phyloP scores from a whole-genome alignment of 2,113 vertebrate genomes.

The Caretta caretta region DNA sequence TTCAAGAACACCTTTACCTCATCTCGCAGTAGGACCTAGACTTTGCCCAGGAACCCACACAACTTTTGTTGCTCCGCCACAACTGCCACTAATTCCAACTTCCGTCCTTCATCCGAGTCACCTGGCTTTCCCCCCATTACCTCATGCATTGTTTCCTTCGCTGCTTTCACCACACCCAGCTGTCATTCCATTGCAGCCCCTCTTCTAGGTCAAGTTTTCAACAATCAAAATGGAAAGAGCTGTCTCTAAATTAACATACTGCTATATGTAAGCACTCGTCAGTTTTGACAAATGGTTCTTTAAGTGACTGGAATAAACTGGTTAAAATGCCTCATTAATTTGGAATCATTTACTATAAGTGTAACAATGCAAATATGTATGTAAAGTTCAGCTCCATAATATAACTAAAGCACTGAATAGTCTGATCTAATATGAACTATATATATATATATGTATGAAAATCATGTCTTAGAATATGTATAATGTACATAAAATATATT shows the following conservation, averaged over 20 bases:
- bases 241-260: background rate
- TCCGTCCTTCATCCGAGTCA: conserved; percentile 78
- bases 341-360: conserved; percentile 70
- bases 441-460: conserved; percentile 61
- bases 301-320: conserved; percentile 1
- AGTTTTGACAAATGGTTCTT: background rate
- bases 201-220: conserved; percentile 74
- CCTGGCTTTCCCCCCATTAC: conserved; percentile 82
- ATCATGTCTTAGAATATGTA: conserved; percentile 80
- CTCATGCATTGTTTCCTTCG: conserved; percentile 80
- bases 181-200: conserved; percentile 87
- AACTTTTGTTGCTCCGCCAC: conserved; percentile 75
- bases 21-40: conserved; percentile 74
- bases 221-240: background rate
- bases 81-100: conserved; percentile 80
- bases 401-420: conserved; percentile 78
- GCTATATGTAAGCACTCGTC: background rate
- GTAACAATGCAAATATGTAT: conserved; percentile 66
- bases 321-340: background rate
- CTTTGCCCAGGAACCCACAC: conserved; percentile 75
- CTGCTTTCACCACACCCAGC: conserved; percentile 82
- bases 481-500: conserved; percentile 86
- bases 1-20: conserved; percentile 80
- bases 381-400: conserved; percentile 65
- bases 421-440: conserved; percentile 70